Base-by-base conservation (phyloP, 2,797 vertebrate species). In the Spheniscus humboldti region DNA sequence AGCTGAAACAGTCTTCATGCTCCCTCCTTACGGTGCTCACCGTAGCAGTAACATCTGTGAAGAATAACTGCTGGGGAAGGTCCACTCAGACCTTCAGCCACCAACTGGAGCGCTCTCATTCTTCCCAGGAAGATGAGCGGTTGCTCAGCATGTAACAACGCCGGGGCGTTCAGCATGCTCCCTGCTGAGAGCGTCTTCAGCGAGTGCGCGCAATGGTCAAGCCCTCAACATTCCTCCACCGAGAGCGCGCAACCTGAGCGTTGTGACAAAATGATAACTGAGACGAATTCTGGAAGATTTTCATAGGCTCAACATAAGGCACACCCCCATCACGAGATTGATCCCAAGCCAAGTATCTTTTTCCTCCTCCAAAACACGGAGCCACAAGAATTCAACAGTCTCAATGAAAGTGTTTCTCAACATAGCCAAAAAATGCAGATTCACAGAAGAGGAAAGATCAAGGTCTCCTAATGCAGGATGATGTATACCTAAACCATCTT, bases 201-300 rank as follows among this genome's bases (percentile, higher is more conserved):
- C 0, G 5, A 71, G 43, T 12, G 7, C 82, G 22, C 3, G n/a
- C n/a, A 73, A 11, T 3, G 28, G 63, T 47, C 71, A 56, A 93
- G 52, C 6, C n/a, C 73, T 78, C 63, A 72, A 76, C 62, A 35
- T 3, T 22, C 15, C 55, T 52, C 47, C 59, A 39, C 22, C 1
- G 1, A n/a, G 16, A 66, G 23, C 2, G 4, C 0, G 8, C 4
- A 12, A 47, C 23, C 30, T 15, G 10, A 76, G 47, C 1, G 0
- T 20, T 20, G 73, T 30, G 37, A 77, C 50, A 63, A 93, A 95
- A 88, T 28, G 35, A 25, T 18, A 81, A n/a, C 25, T 6, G 28
- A 89, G 80, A 68, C 33, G 75, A 84, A 56, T 69, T 90, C 82
- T 87, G 48, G 64, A 86, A 92, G 68, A 48, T 90, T 95, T 89